A percentile compares a stretch with the other conserved stretches of the same genome.
Conservation (phyloP, 2,888 invertebrate genomes). For the Agrotis clavis region DNA sequence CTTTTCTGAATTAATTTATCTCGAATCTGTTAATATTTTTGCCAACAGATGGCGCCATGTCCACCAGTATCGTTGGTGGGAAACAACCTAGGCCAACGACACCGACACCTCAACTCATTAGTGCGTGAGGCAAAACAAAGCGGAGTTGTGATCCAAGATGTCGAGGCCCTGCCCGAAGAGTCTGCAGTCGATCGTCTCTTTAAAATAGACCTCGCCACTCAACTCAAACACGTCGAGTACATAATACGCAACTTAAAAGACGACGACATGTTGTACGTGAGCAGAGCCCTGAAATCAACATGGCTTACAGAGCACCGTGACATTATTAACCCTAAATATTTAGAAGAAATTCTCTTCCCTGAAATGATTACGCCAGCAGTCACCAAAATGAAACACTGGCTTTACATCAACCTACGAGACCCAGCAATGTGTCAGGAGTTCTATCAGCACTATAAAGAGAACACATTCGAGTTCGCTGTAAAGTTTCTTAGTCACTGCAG, state of each 20-base stretch:
- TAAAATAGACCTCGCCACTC: slow-evolving; percentile 81
- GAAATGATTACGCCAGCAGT: slow-evolving; percentile 78
- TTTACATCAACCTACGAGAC: slow-evolving; percentile 69
- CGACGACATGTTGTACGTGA: slow-evolving; percentile 81
- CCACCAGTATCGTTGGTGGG: slow-evolving; percentile 73
- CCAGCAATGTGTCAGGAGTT: slow-evolving; percentile 73
- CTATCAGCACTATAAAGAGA: slow-evolving; percentile 74
- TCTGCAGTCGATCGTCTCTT: slow-evolving; percentile 76
- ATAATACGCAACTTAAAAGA: slow-evolving; percentile 77
- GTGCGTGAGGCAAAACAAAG: slow-evolving; percentile 63
- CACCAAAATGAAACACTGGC: slow-evolving; percentile 75
- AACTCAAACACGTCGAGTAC: slow-evolving; percentile 73
- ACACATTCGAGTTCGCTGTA: slow-evolving; percentile 66
- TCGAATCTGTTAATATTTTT: too few species aligned
- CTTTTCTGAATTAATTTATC: too few species aligned
- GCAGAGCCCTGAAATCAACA: slow-evolving; percentile 76
- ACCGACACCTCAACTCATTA: slow-evolving; percentile 72
- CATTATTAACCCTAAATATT: slow-evolving; percentile 76
- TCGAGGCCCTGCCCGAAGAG: slow-evolving; percentile 66
- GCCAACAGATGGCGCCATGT: slow-evolving; percentile 68
- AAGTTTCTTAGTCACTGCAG: slow-evolving; percentile 76
- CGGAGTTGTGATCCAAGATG: slow-evolving; percentile 41
- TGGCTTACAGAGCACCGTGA: slow-evolving; percentile 78
- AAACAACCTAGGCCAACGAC: slow-evolving; percentile 75
- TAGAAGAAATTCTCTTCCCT: slow-evolving; percentile 78